These are phyloP conservation scores for Anolis carolinensis DNA, from an alignment of 2,113 vertebrate species.

Conservation along the genomic window DNA sequence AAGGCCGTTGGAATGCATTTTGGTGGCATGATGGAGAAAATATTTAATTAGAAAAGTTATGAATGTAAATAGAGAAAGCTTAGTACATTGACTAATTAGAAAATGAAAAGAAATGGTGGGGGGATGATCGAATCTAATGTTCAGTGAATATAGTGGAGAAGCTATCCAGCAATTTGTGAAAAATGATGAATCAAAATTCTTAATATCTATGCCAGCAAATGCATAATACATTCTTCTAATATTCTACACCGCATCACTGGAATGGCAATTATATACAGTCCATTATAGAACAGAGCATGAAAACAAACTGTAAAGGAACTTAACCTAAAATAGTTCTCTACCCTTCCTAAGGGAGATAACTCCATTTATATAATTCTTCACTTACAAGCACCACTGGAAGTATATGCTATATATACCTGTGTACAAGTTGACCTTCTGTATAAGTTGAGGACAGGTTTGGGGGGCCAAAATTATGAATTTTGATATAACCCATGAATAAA, in stretches of 20 bases:
- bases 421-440: no score
- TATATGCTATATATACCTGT: no score
- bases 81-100: background rate
- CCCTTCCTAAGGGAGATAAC: background rate
- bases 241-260: background rate
- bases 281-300: conserved; percentile 1
- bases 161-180: background rate
- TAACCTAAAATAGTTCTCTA: background rate
- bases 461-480: no score
- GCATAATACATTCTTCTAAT: background rate
- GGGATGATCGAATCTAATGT: conserved; percentile 5
- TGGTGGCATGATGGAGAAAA: background rate
- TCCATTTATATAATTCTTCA: background rate
- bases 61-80: background rate
- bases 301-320: conserved; percentile 12
- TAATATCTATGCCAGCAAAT: background rate
- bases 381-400: background rate
- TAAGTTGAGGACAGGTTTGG: no score
- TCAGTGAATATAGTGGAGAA: background rate
- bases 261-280: conserved; percentile 4
- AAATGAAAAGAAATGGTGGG: background rate
- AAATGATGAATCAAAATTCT: background rate
- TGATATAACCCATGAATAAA: no score
- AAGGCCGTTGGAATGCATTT: background rate
- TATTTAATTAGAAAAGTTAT: conserved; percentile 1